These are phyloP conservation scores for Philereme vetulata DNA, from an alignment of 2,888 invertebrate species.

Conservation along the genomic window DNA sequence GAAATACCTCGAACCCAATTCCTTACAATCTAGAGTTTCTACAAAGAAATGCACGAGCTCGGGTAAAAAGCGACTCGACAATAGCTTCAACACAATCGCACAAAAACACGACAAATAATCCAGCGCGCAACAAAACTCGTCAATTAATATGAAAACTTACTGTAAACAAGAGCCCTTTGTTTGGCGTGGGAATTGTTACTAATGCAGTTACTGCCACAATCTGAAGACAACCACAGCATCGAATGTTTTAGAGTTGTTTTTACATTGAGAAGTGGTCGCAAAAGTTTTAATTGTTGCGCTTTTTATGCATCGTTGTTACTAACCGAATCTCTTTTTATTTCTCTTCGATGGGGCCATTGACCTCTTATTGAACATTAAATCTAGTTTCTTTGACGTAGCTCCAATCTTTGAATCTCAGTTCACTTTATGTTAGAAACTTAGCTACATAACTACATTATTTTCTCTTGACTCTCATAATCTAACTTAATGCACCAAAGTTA, in stretches of 20 bases:
- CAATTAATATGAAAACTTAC: constrained; percentile 28
- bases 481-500: too few relatives aligned
- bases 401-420: neutral
- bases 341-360: constrained; percentile 1
- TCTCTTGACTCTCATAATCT: too few relatives aligned
- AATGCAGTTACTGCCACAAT: neutral
- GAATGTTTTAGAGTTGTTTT: neutral
- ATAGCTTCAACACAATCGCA: constrained; percentile 6
- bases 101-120: constrained; percentile 18
- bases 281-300: constrained; percentile 17
- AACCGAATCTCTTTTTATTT: constrained; percentile 14
- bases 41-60: neutral
- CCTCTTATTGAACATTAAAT: neutral
- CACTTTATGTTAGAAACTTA: neutral
- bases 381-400: neutral
- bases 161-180: constrained; percentile 24
- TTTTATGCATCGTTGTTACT: constrained; percentile 28
- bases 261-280: neutral
- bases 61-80: constrained; percentile 8
- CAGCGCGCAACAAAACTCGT: constrained; percentile 22
- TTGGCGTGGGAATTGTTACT: constrained; percentile 19
- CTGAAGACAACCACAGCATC: neutral
- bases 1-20: neutral
- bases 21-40: constrained; percentile 12
- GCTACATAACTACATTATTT: too few relatives aligned